A percentile compares a stretch with the other conserved stretches of the same genome.
These are phyloP conservation scores for Coregonus ussuriensis DNA, from an alignment of 2,797 vertebrate genomes.

Conservation along the genomic window DNA sequence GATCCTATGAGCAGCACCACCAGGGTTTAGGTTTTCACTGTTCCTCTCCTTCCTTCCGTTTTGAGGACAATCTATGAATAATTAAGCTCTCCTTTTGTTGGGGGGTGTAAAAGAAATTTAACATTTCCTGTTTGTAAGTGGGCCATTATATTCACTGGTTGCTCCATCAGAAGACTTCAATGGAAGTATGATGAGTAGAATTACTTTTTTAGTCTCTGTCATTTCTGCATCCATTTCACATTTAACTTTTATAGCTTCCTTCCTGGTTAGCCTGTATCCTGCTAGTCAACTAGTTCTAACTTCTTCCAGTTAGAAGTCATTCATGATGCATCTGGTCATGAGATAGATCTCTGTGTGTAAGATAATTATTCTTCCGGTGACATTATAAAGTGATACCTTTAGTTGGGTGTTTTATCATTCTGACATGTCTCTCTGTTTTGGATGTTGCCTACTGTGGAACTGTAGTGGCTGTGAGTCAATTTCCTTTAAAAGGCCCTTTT, in stretches of 20 bases:
- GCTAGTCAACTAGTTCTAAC: background rate
- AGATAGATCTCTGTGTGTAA: background rate
- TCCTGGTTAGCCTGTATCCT: conserved; percentile 26
- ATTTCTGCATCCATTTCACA: background rate
- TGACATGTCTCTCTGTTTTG: too few relatives aligned
- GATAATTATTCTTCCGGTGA: conserved; percentile 6
- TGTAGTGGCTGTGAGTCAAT: background rate
- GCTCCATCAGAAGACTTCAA: conserved; percentile 15
- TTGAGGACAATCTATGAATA: conserved; percentile 34
- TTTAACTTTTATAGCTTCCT: conserved; percentile 39
- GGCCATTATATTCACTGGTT: conserved; percentile 25
- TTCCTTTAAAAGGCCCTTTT: background rate
- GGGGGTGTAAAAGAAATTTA: conserved; percentile 37
- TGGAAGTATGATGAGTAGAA: conserved; percentile 7
- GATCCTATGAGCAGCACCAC: background rate
- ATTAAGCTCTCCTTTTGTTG: conserved; percentile 32
- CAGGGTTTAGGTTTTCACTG: background rate
- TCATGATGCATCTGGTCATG: conserved; percentile 14
- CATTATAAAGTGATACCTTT: background rate
- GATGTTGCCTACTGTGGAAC: background rate
- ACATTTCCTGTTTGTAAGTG: conserved; percentile 48
- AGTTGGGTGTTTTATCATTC: conserved; percentile 1
- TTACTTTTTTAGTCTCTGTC: conserved; percentile 12
- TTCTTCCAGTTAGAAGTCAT: conserved; percentile 31
- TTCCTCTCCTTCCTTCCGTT: background rate